phyloP scores from a whole-genome alignment of 2,113 vertebrate species.

The Petroica traversi region DNA sequence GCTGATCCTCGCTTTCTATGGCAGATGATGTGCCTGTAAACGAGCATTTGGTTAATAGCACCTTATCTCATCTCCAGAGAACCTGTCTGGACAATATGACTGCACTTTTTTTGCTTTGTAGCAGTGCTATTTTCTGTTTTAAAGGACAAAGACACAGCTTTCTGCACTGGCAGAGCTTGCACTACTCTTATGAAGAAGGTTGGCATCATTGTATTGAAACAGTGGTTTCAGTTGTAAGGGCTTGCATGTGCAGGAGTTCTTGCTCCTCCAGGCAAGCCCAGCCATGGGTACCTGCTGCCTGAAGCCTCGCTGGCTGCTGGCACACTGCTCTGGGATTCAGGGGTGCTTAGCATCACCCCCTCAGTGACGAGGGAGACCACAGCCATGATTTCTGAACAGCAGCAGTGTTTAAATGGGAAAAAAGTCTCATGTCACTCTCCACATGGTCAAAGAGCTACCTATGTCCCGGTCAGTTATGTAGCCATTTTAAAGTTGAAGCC shows the following conservation, averaged over 20 bases:
- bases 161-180: not conserved
- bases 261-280: not conserved
- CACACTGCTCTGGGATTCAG: not conserved
- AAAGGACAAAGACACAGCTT: not conserved
- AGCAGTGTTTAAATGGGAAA: not conserved
- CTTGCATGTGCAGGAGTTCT: not conserved
- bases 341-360: not conserved
- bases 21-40: not conserved
- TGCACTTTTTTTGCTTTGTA: not conserved
- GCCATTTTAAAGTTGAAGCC: not conserved
- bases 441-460: not conserved
- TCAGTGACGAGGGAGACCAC: not conserved
- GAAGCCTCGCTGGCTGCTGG: not conserved
- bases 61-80: not conserved
- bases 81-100: not conserved
- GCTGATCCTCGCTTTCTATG: not conserved
- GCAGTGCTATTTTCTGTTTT: not conserved
- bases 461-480: not conserved
- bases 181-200: not conserved
- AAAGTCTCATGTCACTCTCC: not conserved
- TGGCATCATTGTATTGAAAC: not conserved
- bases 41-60: not conserved
- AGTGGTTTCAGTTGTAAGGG: not conserved
- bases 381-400: not conserved
- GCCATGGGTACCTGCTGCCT: not conserved